Base-by-base conservation (phyloP, 2,797 vertebrate species). In the Ciconia nigra region DNA sequence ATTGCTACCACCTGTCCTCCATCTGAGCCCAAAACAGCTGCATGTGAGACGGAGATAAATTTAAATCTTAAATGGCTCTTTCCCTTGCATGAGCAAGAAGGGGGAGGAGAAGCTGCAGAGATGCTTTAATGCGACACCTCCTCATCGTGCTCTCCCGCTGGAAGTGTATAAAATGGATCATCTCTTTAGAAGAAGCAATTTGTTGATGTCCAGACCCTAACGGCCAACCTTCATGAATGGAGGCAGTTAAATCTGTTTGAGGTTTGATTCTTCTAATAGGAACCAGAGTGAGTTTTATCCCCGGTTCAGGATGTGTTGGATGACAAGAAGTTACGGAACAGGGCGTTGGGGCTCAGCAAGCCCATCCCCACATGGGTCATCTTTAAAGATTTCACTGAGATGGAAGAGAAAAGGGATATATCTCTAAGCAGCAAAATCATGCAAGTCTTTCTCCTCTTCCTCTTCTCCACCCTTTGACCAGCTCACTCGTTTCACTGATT, bases 221-320 rank as follows among this genome's bases (percentile, higher is more conserved):
- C 1, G 4, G 8, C 66, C 31, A 79, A 35, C 39, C 24, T 33
- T n/a, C 22, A 21, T 13, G 35, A 49, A 39, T 1, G 1, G 61
- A 61, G 41, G 33, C 2, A 2, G 52, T 33, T 77, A 59, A 51
- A 88, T 35, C 65, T 59, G 24, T 78, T 47, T 59, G 39, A 46
- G 44, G 35, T 71, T 70, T 77, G 39, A 54, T 37, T 54, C 46
- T 72, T 78, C 63, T 35, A 22, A 59, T 41, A 69, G 42, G 29
- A 76, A 22, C 20, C 2, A 6, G 13, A 67, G 25, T 17, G 29
- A 81, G 35, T 76, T 76, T 82, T 46, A 76, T 49, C 21, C 17
- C n/a, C 1, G 2, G 47, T 0, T 1, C 71, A 28, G n/a, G 65
- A 54, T 33, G 4, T 9, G 11, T 71, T 39, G 13, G 33, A 15